These are phyloP conservation scores for Cyclargus thomasi DNA, from an alignment of 1,140 invertebrate genomes.

Conservation along the genomic window DNA sequence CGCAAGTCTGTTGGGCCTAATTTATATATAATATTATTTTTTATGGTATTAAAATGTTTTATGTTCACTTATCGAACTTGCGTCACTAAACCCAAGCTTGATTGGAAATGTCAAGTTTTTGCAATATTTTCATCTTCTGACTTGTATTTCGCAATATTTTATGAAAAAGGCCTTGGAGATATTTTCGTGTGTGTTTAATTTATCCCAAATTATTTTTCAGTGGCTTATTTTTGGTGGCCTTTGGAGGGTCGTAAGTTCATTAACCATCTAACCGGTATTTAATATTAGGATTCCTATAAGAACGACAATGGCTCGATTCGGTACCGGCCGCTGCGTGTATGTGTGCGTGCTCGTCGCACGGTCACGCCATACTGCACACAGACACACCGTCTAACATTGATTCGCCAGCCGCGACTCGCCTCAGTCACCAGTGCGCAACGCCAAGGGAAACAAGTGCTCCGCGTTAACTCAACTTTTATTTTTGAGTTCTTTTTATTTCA, in stretches of 20 bases:
- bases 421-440: conserved; percentile 72
- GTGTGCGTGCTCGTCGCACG: conserved; percentile 40
- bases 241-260: conserved; percentile 21
- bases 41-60: neutral
- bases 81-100: too few species aligned
- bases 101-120: neutral
- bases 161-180: neutral
- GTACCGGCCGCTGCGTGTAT: conserved; percentile 34
- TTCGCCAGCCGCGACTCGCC: conserved; percentile 57
- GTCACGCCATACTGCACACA: conserved; percentile 37
- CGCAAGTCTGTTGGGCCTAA: too few species aligned
- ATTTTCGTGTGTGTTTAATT: conserved; percentile 5
- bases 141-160: too few species aligned
- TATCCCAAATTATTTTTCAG: conserved; percentile 1
- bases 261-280: conserved; percentile 28
- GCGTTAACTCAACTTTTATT: conserved; percentile 47
- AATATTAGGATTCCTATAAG: conserved; percentile 26
- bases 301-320: conserved; percentile 39
- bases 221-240: conserved; percentile 1
- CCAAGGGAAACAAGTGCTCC: conserved; percentile 55
- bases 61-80: neutral
- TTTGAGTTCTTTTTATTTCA: conserved; percentile 58
- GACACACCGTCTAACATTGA: conserved; percentile 55
- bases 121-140: neutral
- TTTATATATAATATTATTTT: too few species aligned